Base-by-base conservation (phyloP, 1,140 invertebrate genomes). In the Pemphigus obesinymphae region DNA sequence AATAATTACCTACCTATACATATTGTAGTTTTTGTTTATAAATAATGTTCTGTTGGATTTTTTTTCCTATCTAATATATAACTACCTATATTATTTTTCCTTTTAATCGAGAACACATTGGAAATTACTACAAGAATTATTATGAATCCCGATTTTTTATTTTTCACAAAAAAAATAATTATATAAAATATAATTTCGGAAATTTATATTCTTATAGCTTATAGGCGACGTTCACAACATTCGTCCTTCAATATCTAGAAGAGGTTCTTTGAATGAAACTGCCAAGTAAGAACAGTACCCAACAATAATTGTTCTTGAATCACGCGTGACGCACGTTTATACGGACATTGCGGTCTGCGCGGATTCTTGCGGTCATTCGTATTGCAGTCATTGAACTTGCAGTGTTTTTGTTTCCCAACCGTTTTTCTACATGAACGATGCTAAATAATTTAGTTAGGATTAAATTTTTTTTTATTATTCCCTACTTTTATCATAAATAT, bases 351-450 rank as follows among this genome's bases (percentile, higher is more conserved):
- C 76, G 76, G 76, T 80, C 23, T 61, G 23, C 55, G 73, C 73
- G 73, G 55, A 80, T 80, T 80, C 76, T 17, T 80, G 76, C 76
- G 76, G 76, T 80, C 76, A 80, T 80, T 80, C 76, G 53, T 80
- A 37, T 29, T 80, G 76, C 76, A 80, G 76, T 80, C 76, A 80
- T 63, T 80, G 76, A 80, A 80, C 76, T 80, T 63, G 53, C 53
- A 58, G 15, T 61, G 76, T 80, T 55, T 80, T 80, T 80, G 76
- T 80, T 80, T 80, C 76, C 55, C 37, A 63, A 37, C 37, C 31
- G 53, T 80, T 80, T 80, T 80, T 80, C 76, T 80, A 80, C 34
- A n/a, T 80, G 55, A 78, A 78, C 75, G 48, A 80, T 63, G 76
- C 23, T 80, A 80, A 80, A 80, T 80, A 58, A 80, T 80, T 80